Evolutionary conservation across 2,888 invertebrate genomes (phyloP), one percentile per base, ranked within the genome.

Genomic region (Caenorhabditis parvicauda): DNA sequence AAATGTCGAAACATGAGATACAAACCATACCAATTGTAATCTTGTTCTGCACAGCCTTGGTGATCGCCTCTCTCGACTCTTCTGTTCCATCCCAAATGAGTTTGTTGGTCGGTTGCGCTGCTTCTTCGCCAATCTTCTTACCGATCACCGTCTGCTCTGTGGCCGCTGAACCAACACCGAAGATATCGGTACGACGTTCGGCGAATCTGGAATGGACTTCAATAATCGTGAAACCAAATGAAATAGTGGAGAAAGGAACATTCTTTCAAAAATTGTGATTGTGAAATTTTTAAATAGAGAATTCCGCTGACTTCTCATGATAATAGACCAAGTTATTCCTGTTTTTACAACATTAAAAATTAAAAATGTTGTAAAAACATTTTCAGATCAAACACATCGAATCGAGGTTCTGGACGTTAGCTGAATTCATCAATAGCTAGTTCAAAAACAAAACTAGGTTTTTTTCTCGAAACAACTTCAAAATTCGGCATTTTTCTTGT

Each of bases 111-210:
- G 53, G 50, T 39, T 45, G 49, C 17, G 41, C 49, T 1, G 54
- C 37, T 27, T 70, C 73, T 52, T 77, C 77, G 35, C 79, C 71
- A 42, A 94, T 90, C 86, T 96, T 98, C 85, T 94, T 94, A 85
- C 98, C 98, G 82, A 98, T 99, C 24, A 92, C 91, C 0, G 96
- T 95, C 86, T 98, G 98, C 83, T 96, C 95, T 9, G 81, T 78
- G 25, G 75, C 77, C 32, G 64, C 59, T 82, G 92, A 92, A 56
- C 96, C 96, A 63, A 92, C 91, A 84, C 98, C 98, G 85, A 99
- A 99, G 84, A 98, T 98, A 86, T 98, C 98, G 1, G 98, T 96
- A 89, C 98, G 92, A 72, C 98, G 88, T 82, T 98, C 96, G 0
- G 98, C 98, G 78, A 98, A 73, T 38, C 66, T 67, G 86, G 81